Conservation (phyloP, 2,113 vertebrate species). For the Indri indri region DNA sequence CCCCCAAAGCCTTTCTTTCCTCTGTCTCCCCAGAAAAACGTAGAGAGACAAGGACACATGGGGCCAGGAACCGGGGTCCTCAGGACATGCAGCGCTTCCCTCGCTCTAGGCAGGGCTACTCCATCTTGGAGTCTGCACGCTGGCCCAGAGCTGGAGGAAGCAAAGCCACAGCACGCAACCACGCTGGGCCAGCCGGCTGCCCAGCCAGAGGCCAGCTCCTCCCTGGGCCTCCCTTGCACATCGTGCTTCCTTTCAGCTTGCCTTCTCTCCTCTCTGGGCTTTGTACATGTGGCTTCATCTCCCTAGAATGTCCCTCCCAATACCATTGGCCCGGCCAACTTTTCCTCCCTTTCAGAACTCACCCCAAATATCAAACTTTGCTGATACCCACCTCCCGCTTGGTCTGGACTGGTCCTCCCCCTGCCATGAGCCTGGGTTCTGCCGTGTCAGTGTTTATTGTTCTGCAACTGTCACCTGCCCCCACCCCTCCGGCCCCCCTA, state of each 20-base stretch:
- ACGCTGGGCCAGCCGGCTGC: neutral
- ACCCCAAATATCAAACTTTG: neutral
- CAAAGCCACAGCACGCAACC: neutral
- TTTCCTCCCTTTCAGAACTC: neutral
- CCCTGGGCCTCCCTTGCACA: rapidly evolving
- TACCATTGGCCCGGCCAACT: neutral
- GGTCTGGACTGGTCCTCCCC: neutral
- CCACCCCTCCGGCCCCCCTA: too few relatives aligned
- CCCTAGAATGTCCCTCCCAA: neutral
- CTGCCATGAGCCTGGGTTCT: neutral
- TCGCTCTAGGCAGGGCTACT: neutral
- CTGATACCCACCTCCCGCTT: neutral
- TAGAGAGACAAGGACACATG: neutral
- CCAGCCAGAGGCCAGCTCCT: neutral
- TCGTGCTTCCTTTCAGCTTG: neutral
- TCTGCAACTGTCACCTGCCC: neutral
- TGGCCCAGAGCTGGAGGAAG: neutral
- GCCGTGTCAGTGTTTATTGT: neutral
- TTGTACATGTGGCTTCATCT: neutral
- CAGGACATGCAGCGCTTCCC: rapidly evolving
- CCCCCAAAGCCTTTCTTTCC: neutral
- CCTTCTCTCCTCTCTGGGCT: neutral
- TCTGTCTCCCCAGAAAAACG: neutral
- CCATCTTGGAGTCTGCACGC: neutral
- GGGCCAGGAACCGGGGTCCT: neutral